phyloP scores from a whole-genome alignment of 2,888 invertebrate genomes.

The Halictus ligatus region DNA sequence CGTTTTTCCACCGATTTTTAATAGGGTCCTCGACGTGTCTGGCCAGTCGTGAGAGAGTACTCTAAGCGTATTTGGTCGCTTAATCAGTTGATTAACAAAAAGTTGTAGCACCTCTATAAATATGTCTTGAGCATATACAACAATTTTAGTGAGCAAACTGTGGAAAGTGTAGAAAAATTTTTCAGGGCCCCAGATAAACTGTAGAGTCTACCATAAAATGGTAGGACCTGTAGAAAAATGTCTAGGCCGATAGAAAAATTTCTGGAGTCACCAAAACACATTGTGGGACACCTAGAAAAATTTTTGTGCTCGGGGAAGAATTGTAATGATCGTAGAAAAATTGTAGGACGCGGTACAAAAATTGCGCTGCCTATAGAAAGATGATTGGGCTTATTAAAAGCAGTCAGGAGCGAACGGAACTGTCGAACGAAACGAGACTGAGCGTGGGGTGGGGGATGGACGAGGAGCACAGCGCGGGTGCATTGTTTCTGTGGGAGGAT shows the following conservation, averaged over 20 bases:
- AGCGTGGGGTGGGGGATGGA: slow-evolving; percentile 5
- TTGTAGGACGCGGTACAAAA: neutral
- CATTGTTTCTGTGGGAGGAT: slow-evolving; percentile 84
- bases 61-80: no score
- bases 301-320: neutral
- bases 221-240: neutral
- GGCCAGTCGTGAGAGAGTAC: neutral
- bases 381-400: neutral
- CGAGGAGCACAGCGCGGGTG: slow-evolving; percentile 64
- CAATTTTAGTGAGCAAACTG: neutral
- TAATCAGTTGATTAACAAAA: neutral
- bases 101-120: neutral
- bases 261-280: neutral
- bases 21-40: neutral
- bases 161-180: no score
- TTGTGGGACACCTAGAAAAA: neutral
- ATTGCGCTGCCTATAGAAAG: neutral
- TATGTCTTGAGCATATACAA: no score
- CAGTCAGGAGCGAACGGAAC: slow-evolving; percentile 36
- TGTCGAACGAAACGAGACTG: slow-evolving; percentile 45
- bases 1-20: neutral
- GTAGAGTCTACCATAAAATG: neutral
- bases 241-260: neutral
- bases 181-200: no score
- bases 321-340: neutral